Percentiles rank a stretch among this genome's conserved stretches.
phyloP scores from a whole-genome alignment of 2,888 invertebrate genomes.

The Noctua fimbriata region DNA sequence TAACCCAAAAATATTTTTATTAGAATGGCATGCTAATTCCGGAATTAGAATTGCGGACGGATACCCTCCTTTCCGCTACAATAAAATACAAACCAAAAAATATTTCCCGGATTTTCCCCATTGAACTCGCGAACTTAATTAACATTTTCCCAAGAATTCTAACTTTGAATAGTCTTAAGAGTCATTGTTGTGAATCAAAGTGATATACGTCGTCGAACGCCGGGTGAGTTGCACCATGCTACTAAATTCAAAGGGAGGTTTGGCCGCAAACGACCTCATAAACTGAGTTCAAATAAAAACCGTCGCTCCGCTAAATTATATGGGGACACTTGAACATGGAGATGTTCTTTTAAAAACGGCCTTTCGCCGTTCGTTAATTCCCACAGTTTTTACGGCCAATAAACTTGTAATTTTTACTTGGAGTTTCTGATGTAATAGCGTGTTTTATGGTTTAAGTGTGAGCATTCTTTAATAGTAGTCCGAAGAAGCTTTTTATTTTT shows the following conservation, averaged over 20 bases:
- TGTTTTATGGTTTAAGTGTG: slow-evolving; percentile 57
- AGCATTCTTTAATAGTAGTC: slow-evolving; percentile 40
- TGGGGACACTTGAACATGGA: slow-evolving; percentile 72
- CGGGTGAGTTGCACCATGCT: slow-evolving; percentile 66
- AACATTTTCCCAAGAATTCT: slow-evolving; percentile 75
- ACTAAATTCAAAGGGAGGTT: slow-evolving; percentile 78
- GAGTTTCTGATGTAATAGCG: slow-evolving; percentile 51
- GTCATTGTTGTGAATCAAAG: slow-evolving; percentile 80
- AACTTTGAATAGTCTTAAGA: slow-evolving; percentile 69
- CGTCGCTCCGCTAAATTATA: slow-evolving; percentile 78
- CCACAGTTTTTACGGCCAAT: slow-evolving; percentile 64
- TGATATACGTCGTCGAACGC: slow-evolving; percentile 69
- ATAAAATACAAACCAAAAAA: slow-evolving; percentile 51
- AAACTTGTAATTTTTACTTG: slow-evolving; percentile 67
- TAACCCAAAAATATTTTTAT: slow-evolving; percentile 23
- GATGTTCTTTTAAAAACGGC: slow-evolving; percentile 65
- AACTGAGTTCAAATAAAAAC: slow-evolving; percentile 80
- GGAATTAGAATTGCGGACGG: slow-evolving; percentile 37
- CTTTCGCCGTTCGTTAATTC: slow-evolving; percentile 68
- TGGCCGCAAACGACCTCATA: slow-evolving; percentile 79
- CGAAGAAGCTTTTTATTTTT: slow-evolving; percentile 47
- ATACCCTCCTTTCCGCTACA: slow-evolving; percentile 1
- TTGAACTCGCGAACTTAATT: slow-evolving; percentile 76
- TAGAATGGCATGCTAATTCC: slow-evolving; percentile 40
- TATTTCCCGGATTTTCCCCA: slow-evolving; percentile 25